Evolutionary conservation across 2,797 vertebrate species (phyloP).

Genomic region (Brotula barbata): DNA sequence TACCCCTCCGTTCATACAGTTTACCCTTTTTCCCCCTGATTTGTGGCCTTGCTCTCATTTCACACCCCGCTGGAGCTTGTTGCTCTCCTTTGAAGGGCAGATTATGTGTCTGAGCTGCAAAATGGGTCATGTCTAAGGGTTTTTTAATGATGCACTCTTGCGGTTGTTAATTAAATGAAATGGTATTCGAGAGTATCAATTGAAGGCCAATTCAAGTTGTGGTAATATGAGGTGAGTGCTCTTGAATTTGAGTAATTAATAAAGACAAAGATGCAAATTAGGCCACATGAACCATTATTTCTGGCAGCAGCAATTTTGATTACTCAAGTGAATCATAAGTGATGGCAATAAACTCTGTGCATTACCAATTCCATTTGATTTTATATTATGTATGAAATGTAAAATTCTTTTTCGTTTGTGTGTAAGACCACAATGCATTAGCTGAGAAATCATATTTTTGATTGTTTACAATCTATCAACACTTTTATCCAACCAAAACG

Average conservation of each 20-base stretch:
- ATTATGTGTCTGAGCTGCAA: slow-evolving; percentile 18
- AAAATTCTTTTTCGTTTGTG: no score
- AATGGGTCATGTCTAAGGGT: slow-evolving; percentile 44
- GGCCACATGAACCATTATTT: slow-evolving; percentile 4
- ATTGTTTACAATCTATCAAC: no score
- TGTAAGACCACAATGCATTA: no score
- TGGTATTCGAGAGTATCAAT: slow-evolving; percentile 56
- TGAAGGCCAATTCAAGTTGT: slow-evolving; percentile 58
- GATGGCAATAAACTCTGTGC: no score
- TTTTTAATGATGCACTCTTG: slow-evolving; percentile 58
- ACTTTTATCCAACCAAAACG: no score
- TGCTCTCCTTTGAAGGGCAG: slow-evolving; percentile 29
- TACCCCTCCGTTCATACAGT: no score
- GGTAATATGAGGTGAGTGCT: slow-evolving; percentile 58
- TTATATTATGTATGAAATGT: no score
- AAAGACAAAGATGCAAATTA: slow-evolving; percentile 54
- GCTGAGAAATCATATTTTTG: no score
- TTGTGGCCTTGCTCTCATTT: slow-evolving; percentile 2
- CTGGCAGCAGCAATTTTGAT: slow-evolving; percentile 18
- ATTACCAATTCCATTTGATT: no score
- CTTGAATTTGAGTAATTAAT: slow-evolving; percentile 63
- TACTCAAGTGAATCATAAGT: slow-evolving; percentile 18
- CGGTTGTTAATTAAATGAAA: slow-evolving; percentile 63
- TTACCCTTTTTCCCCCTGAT: slow-evolving; percentile 8
- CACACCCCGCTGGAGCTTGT: slow-evolving; percentile 26